Evolutionary conservation across 2,888 invertebrate species (phyloP).

Genomic region (Agrotis clavis): DNA sequence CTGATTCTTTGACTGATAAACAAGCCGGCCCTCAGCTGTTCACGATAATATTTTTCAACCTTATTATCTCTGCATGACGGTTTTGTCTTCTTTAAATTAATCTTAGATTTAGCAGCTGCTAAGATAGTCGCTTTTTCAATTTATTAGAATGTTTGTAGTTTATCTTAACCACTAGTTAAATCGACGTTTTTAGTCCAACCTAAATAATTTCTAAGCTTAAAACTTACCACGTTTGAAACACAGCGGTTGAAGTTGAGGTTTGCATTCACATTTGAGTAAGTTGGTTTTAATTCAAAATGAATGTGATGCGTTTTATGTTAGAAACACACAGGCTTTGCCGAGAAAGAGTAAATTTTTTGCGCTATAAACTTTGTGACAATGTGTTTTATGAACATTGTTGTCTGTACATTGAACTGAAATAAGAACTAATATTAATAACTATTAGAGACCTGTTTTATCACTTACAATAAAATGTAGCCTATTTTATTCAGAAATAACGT

Average conservation of each 20-base stretch:
- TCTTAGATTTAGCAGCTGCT: neutral
- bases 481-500: too few species aligned
- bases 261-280: slow-evolving; percentile 7
- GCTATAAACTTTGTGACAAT: neutral
- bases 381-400: neutral
- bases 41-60: too few species aligned
- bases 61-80: too few species aligned
- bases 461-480: too few species aligned
- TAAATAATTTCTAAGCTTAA: slow-evolving; percentile 27
- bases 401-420: neutral
- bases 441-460: too few species aligned
- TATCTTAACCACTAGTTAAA: slow-evolving; percentile 20
- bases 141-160: slow-evolving; percentile 16
- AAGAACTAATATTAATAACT: too few species aligned
- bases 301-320: slow-evolving; percentile 8
- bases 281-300: slow-evolving; percentile 23
- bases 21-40: too few species aligned
- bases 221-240: slow-evolving; percentile 5
- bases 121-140: neutral
- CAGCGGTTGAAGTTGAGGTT: neutral
- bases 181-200: neutral
- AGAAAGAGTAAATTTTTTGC: neutral
- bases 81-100: neutral
- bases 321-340: slow-evolving; percentile 1
- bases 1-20: too few species aligned